A percentile compares a stretch with the other conserved stretches of the same genome.
These are phyloP conservation scores for Sebastes melanostomus DNA, from an alignment of 2,797 vertebrate genomes.

Conservation along the genomic window DNA sequence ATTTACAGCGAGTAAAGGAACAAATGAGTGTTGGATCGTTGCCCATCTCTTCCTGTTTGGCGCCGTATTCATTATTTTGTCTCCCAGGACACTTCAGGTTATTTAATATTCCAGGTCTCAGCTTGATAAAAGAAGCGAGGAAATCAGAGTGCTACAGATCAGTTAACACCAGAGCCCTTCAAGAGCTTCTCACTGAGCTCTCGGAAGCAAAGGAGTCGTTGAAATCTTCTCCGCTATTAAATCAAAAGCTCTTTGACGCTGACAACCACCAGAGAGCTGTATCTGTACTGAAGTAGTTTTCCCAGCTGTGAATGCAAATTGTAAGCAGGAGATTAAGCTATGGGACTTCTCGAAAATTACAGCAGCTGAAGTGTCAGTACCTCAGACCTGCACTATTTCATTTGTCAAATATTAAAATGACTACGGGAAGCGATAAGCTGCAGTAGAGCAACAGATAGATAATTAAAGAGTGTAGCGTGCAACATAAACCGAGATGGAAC, in stretches of 20 bases:
- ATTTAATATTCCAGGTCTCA: constrained; percentile 29
- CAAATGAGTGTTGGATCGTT: not conserved
- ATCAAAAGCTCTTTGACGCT: constrained; percentile 48
- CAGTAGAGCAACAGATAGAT: not conserved
- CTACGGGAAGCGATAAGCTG: not conserved
- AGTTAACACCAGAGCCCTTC: constrained; percentile 24
- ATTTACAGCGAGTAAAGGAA: not conserved
- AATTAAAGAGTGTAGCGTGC: not conserved
- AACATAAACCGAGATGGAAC: not conserved
- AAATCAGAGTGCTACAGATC: constrained; percentile 15
- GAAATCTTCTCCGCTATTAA: constrained; percentile 40
- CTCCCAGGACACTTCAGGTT: not conserved
- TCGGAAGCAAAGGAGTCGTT: constrained; percentile 26
- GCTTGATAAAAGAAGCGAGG: constrained; percentile 6
- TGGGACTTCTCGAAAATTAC: constrained; percentile 13
- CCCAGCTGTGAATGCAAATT: constrained; percentile 43
- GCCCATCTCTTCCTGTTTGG: not conserved
- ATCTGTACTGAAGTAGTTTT: constrained; percentile 6
- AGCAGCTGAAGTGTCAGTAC: constrained; percentile 14
- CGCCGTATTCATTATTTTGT: not conserved
- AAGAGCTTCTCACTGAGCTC: constrained; percentile 34
- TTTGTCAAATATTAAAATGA: constrained; percentile 14
- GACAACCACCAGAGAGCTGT: constrained; percentile 28
- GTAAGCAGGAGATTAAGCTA: constrained; percentile 21
- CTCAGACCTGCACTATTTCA: constrained; percentile 25